Percentiles rank a stretch among this genome's conserved stretches.
Evolutionary conservation across 2,113 vertebrate genomes (phyloP).

Genomic region (Aix galericulata): DNA sequence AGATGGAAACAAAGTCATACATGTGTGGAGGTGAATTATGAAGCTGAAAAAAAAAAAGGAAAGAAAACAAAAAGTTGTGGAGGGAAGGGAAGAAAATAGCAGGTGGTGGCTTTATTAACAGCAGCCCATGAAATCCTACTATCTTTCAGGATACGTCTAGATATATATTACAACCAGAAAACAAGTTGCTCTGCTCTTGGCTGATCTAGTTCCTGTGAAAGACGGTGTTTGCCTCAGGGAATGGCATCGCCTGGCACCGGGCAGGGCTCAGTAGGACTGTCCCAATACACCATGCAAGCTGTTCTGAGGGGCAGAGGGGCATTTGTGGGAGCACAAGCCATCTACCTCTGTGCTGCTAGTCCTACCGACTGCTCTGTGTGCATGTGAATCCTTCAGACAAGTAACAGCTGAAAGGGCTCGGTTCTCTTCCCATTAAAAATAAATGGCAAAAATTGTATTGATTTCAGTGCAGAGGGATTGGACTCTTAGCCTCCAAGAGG

Average conservation of each 20-base stretch:
- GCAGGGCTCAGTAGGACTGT: not conserved
- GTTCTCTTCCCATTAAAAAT: conserved; percentile 33
- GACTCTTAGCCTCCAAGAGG: conserved; percentile 23
- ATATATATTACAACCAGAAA: not conserved
- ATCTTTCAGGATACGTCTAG: not conserved
- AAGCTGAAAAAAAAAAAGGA: not conserved
- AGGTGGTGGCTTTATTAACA: not conserved
- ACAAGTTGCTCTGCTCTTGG: not conserved
- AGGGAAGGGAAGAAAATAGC: not conserved
- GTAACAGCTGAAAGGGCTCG: not conserved
- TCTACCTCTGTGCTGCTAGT: not conserved
- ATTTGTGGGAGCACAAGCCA: not conserved
- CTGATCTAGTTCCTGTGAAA: not conserved
- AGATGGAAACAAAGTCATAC: not conserved
- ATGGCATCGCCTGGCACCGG: not conserved
- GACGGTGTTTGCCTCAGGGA: not conserved
- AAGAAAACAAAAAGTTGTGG: not conserved
- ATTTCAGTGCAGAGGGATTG: conserved; percentile 18
- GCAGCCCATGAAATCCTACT: not conserved
- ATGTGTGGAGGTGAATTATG: not conserved
- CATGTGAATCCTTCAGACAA: not conserved
- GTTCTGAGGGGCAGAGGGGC: not conserved
- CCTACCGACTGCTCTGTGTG: not conserved
- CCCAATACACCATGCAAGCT: not conserved
- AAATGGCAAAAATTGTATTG: conserved; percentile 48